Percentiles rank a stretch among this genome's conserved stretches.
Conservation (phyloP, 2,888 invertebrate genomes). For the Crioceris asparagi region DNA sequence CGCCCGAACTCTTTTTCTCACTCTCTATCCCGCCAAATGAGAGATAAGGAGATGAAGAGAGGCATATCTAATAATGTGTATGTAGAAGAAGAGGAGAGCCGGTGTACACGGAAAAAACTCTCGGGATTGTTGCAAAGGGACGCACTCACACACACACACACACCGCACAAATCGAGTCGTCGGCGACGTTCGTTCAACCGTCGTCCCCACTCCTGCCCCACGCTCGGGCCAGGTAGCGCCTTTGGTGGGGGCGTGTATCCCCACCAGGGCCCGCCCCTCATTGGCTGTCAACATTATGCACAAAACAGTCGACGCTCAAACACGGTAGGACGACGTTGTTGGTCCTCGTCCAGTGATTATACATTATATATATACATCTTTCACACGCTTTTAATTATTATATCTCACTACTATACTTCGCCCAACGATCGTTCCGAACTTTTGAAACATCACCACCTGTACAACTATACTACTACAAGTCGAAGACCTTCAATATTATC, state of each 20-base stretch:
- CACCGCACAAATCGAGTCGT: conserved; percentile 26
- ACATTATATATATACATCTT: no score
- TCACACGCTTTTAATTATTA: conserved; percentile 32
- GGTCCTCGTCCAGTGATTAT: conserved; percentile 35
- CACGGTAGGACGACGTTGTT: conserved; percentile 39
- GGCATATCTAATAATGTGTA: no score
- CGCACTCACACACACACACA: no score
- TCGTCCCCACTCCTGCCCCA: conserved; percentile 26
- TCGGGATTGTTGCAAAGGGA: conserved; percentile 33
- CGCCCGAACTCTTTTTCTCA: no score
- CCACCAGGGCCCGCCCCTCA: conserved; percentile 39
- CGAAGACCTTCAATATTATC: no score
- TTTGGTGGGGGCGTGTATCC: conserved; percentile 34
- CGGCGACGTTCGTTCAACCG: conserved; percentile 38
- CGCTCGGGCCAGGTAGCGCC: conserved; percentile 27
- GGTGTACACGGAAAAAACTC: no score
- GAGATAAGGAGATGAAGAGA: no score
- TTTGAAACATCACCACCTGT: conserved; percentile 19
- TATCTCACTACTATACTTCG: no score
- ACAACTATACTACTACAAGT: conserved; percentile 14
- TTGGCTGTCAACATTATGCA: conserved; percentile 40
- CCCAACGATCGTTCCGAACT: no score
- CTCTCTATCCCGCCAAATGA: no score
- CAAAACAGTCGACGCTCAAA: conserved; percentile 40
- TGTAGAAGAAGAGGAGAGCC: no score